Percentiles rank a stretch among this genome's conserved stretches.
Conservation (phyloP, 2,888 invertebrate species). For the Nomada lathburiana region DNA sequence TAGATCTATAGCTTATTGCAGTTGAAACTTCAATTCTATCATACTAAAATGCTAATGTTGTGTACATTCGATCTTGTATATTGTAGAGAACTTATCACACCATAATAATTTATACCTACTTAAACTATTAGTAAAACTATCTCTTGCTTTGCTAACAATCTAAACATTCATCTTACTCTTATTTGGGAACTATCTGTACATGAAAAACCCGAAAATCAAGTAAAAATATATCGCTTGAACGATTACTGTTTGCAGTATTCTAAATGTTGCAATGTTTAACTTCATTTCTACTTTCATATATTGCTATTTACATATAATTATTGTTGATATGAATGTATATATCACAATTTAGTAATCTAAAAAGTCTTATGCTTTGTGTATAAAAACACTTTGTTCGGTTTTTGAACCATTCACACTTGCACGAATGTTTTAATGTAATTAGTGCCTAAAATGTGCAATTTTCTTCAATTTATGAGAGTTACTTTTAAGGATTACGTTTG, state of each 20-base stretch:
- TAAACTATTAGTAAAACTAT: slow-evolving; percentile 40
- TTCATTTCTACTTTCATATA: slow-evolving; percentile 9
- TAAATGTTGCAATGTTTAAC: slow-evolving; percentile 27
- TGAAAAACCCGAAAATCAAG: slow-evolving; percentile 52
- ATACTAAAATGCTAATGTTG: slow-evolving; percentile 52
- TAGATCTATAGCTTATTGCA: slow-evolving; percentile 51
- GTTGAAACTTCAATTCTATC: slow-evolving; percentile 59
- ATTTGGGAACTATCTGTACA: slow-evolving; percentile 36
- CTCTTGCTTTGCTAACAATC: slow-evolving; percentile 53
- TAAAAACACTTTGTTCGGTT: slow-evolving; percentile 39
- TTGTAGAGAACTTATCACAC: slow-evolving; percentile 66
- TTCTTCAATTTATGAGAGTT: slow-evolving; percentile 43
- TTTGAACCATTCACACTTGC: slow-evolving; percentile 37
- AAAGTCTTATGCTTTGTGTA: slow-evolving; percentile 22
- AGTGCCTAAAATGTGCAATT: slow-evolving; percentile 60
- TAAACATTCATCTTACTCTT: slow-evolving; percentile 23
- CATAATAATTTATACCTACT: slow-evolving; percentile 63
- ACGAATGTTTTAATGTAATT: slow-evolving; percentile 51
- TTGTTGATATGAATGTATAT: slow-evolving; percentile 34
- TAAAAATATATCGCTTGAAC: slow-evolving; percentile 30
- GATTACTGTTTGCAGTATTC: slow-evolving; percentile 48
- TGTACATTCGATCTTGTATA: slow-evolving; percentile 69
- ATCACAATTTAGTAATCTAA: slow-evolving; percentile 6
- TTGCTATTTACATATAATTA: slow-evolving; percentile 9
- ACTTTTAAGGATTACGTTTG: slow-evolving; percentile 41